Percentiles rank a stretch among this genome's conserved stretches.
phyloP scores from a whole-genome alignment of 2,888 invertebrate genomes.

The Monopis laevigella region DNA sequence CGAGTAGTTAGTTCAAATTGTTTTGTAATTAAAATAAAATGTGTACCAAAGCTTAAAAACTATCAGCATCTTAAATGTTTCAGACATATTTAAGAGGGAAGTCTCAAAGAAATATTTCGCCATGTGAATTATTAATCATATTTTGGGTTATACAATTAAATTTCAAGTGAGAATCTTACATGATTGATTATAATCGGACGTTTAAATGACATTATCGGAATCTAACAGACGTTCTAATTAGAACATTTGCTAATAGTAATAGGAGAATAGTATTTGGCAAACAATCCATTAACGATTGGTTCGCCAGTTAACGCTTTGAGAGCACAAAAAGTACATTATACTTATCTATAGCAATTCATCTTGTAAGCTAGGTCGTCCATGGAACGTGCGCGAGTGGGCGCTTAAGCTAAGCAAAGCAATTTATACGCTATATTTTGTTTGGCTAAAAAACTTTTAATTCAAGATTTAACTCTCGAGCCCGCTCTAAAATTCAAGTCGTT shows the following conservation, averaged over 20 bases:
- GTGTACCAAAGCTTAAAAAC: too few species aligned
- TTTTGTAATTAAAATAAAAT: too few species aligned
- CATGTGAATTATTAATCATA: too few species aligned
- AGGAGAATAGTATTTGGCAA: conserved; percentile 13
- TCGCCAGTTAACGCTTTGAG: conserved; percentile 39
- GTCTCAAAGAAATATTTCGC: too few species aligned
- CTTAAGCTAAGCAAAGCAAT: conserved; percentile 36
- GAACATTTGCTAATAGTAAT: conserved; percentile 9
- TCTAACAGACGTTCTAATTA: not conserved
- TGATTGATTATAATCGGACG: not conserved
- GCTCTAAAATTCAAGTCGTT: too few species aligned
- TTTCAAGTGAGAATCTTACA: too few species aligned
- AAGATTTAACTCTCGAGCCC: too few species aligned
- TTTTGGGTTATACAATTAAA: too few species aligned
- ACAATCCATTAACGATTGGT: conserved; percentile 38
- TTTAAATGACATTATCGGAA: conserved; percentile 6
- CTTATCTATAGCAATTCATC: conserved; percentile 53
- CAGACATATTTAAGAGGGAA: too few species aligned
- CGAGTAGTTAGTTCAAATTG: too few species aligned
- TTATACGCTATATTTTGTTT: conserved; percentile 58
- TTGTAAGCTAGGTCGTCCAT: conserved; percentile 36
- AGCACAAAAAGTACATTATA: conserved; percentile 48
- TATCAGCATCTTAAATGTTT: too few species aligned
- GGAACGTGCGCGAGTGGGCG: conserved; percentile 43
- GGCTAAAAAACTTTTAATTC: conserved; percentile 63